Conservation (phyloP, 2,113 vertebrate species). For the Xerus inauris region DNA sequence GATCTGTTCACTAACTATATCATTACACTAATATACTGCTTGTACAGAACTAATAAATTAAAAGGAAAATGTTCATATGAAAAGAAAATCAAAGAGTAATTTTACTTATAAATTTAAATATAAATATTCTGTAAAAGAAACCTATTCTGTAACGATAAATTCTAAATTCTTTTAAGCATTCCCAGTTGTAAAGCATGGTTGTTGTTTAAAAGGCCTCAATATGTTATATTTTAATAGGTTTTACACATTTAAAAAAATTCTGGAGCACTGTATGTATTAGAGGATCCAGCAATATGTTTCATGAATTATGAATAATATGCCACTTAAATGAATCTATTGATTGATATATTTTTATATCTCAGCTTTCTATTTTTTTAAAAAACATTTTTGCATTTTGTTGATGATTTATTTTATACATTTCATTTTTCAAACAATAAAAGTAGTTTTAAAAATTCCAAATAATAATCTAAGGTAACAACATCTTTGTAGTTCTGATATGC, state of each 20-base stretch:
- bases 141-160: constrained; percentile 3
- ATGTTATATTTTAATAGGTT: constrained; percentile 12
- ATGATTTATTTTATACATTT: constrained; percentile 3
- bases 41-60: background rate
- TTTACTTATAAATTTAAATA: background rate
- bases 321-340: constrained; percentile 26
- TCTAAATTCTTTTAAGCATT: background rate
- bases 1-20: background rate
- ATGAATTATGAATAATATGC: constrained; percentile 31
- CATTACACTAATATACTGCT: background rate
- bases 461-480: background rate
- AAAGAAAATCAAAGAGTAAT: background rate
- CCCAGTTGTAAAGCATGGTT: background rate
- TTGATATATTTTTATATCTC: background rate
- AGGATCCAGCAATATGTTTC: background rate
- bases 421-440: constrained; percentile 21
- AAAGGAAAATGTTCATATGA: background rate
- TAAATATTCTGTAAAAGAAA: background rate
- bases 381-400: background rate
- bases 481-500: background rate
- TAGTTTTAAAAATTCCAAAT: background rate
- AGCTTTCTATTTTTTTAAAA: constrained; percentile 34
- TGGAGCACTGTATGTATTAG: background rate
- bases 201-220: background rate
- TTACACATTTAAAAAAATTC: background rate